These are phyloP conservation scores for Typhlomys cinereus DNA, from an alignment of 2,113 vertebrate species.

Conservation along the genomic window DNA sequence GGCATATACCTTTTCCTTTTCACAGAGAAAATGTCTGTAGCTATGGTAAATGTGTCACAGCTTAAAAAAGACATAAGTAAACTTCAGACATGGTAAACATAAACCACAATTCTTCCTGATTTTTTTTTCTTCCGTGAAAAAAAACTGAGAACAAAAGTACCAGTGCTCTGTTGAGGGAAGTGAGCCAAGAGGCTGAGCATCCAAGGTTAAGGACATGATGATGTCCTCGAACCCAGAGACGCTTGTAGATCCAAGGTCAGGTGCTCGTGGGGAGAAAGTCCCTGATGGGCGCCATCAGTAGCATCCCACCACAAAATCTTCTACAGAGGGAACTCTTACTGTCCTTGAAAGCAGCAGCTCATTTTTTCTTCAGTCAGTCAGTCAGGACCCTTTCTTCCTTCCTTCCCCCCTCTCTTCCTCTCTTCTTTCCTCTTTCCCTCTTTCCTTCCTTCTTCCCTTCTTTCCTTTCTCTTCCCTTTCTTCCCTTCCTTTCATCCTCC, in stretches of 20 bases:
- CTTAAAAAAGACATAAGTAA: neutral
- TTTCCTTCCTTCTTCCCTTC: neutral
- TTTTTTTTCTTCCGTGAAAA: conserved; percentile 10
- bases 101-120: neutral
- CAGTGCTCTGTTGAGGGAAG: neutral
- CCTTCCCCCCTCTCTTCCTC: no score
- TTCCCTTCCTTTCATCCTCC: neutral
- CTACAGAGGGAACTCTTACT: neutral
- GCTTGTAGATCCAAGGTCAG: neutral
- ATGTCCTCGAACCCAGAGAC: neutral
- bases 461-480: neutral
- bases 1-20: neutral
- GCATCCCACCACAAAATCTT: neutral
- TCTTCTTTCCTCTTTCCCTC: neutral
- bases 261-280: neutral
- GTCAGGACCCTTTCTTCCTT: neutral
- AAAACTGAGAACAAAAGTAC: neutral
- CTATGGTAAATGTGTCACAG: neutral
- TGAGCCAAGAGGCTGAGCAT: neutral
- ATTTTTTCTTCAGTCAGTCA: neutral
- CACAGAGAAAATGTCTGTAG: neutral
- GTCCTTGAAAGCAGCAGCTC: neutral
- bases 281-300: neutral
- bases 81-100: neutral
- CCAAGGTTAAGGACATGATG: neutral